Base-by-base conservation (phyloP, 2,888 invertebrate genomes). In the Scaptodrosophila latifasciaeformis region DNA sequence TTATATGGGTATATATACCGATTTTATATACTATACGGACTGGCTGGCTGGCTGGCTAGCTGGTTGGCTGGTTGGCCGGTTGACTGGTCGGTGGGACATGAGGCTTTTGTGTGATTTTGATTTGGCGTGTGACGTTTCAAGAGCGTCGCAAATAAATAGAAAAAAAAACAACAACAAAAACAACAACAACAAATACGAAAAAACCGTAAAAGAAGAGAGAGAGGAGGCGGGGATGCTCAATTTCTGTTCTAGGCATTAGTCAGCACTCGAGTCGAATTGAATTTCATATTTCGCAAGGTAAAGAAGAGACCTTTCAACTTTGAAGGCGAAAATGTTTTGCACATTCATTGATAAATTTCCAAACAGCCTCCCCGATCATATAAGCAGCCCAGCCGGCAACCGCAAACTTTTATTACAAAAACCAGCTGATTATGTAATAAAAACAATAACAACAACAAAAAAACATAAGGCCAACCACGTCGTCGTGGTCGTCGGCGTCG, bases 71-170 rank as follows among this genome's bases (percentile, higher is more conserved):
- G n/a, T 54, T 27, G 24, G 59, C 29, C 58, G 51, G 44, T 43
- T 56, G 57, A 44, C 29, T 59, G n/a, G 24, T 24, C 4, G 3
- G 24, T 24, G 24, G 3, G 54, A 29, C 72, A 72, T 79, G 77
- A 53, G 58, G 69, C 49, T 61, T 62, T 60, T 59, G 69, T 56
- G 66, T 72, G 71, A 79, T 79, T 58, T 54, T 51, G 46, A 27
- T 47, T 13, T 35, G 29, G 34, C 37, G 39, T 51, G 54, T 61
- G 52, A 62, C 66, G 59, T 52, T 30, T 49, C 59, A 49, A 64
- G 51, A 59, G 50, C 45, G 30, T 27, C 43, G 19, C 19, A 19
- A 40, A 10, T 13, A 37, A 15, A 35, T 15, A 13, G 34, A 34
- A 40, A 31, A 30, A 44, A 39, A 42, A 30, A 37, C 18, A 21